Evolutionary conservation across 2,797 vertebrate genomes (phyloP), one percentile per base, ranked within the genome.

Genomic region (Sparidentex hasta): DNA sequence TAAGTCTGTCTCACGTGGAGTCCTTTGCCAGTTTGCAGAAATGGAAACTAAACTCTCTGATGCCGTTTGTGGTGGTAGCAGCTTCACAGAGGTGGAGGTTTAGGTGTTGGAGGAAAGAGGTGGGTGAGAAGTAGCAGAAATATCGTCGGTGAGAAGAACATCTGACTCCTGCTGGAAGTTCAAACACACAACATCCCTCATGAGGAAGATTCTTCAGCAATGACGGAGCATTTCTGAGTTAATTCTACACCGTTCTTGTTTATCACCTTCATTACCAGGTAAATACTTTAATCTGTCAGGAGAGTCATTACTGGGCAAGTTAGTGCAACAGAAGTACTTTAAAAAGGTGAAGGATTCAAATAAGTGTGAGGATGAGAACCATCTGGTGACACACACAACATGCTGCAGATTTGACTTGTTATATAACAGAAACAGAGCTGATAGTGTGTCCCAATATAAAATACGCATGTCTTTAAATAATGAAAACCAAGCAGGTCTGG

Each of bases 291-390:
- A 65, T 59, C 48, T 57, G 59, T 51, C 52, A 56, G 20, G 27
- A 61, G 38, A 46, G 48, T 23, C 21, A 23, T 65, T 46, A 50
- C 27, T 14, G n/a, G 41, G 6, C 16, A 5, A 64, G 7, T 48
- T 44, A 56, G 11, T 38, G 27, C 20, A 55, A 11, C n/a, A 59
- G 0, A 55, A 38, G 1, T 43, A 12, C 1, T n/a, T 51, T 25
- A 46, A 74, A 65, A 81, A 48, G 41, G 1, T n/a, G 16, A 51
- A 51, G 43, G 65, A 17, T 33, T 33, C 29, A 44, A 57, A 67
- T 73, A 55, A 33, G 55, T 44, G 5, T 47, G 11, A 43, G 21
- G 5, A 18, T 50, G 21, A 25, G 61, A 33, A 33, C 51, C 21
- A 69, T 41, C 6, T 47, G 16, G 50, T 48, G 23, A 70, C 16